Evolutionary conservation across 2,888 invertebrate genomes (phyloP).

Genomic region (Cynaeus angustus): DNA sequence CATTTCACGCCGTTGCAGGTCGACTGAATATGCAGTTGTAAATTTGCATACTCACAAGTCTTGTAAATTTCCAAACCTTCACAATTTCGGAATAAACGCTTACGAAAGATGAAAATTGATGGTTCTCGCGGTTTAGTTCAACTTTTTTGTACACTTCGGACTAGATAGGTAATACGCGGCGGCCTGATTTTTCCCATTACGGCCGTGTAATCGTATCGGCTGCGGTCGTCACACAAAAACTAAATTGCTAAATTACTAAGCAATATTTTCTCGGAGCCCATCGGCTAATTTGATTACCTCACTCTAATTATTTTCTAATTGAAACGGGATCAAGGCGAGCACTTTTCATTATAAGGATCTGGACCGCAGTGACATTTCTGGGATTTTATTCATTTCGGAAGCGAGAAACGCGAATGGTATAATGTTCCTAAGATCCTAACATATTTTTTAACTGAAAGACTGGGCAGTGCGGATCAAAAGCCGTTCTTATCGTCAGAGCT

Average conservation of each 20-base stretch:
- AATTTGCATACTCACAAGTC: slow-evolving; percentile 17
- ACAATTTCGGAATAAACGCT: slow-evolving; percentile 10
- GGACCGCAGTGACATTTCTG: slow-evolving; percentile 57
- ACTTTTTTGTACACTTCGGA: slow-evolving; percentile 9
- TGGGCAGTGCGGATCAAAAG: too few species aligned
- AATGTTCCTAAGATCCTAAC: too few species aligned
- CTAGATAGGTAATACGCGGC: slow-evolving; percentile 33
- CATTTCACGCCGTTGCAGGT: slow-evolving; percentile 8
- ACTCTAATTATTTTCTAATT: slow-evolving; percentile 65
- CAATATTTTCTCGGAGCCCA: slow-evolving; percentile 62
- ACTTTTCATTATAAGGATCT: slow-evolving; percentile 7
- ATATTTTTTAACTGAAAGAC: too few species aligned
- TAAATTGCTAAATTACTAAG: slow-evolving; percentile 67
- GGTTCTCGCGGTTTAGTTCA: slow-evolving; percentile 12
- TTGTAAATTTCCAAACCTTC: not conserved
- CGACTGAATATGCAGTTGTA: slow-evolving; percentile 4
- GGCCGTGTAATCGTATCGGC: slow-evolving; percentile 49
- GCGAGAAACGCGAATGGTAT: too few species aligned
- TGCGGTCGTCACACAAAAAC: slow-evolving; percentile 56
- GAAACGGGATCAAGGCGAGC: slow-evolving; percentile 50
- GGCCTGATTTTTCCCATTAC: slow-evolving; percentile 47
- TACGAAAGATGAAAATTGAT: slow-evolving; percentile 5
- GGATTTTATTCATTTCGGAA: slow-evolving; percentile 58
- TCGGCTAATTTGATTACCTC: slow-evolving; percentile 64
- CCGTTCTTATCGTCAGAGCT: not conserved